Base-by-base conservation (phyloP, 2,113 vertebrate species). In the Melanocharis versteri region DNA sequence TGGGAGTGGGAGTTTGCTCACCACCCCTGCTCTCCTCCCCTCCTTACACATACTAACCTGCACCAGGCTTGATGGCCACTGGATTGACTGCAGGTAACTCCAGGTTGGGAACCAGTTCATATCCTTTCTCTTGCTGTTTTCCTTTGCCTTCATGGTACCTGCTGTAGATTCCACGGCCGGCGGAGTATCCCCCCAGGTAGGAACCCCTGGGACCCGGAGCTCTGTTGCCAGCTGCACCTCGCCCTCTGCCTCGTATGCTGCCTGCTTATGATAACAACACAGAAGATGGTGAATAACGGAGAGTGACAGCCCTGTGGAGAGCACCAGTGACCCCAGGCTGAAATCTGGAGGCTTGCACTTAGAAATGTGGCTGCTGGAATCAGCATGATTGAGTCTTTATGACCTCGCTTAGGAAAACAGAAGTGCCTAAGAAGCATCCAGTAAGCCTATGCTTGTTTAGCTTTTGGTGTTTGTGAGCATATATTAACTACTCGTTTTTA, bases 111-210 rank as follows among this genome's bases (percentile, higher is more conserved):
- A 99, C 98, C 97, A 99, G 98, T 96, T 99, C 99, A 78, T 99
- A 99, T 97, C 98, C 98, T 98, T 99, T 99, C 94, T 99, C 99
- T 87, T 98, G 97, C 96, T 98, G 98, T 95, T 99, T 99, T 98
- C 98, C 98, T 98, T 99, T 99, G 98, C 99, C 99, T 98, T 99
- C 99, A 7, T 99, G 99, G 97, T 99, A 99, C 95, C 99, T 99
- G 98, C 99, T 99, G 98, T 99, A 99, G 98, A 99, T 99, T 96
- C 99, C 99, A 95, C 99, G 99, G 97, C 99, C 99, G 0, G 99
- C 99, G 40, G 99, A 99, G 97, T 99, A 99, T 97, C 99, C 99
- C 77, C 99, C 99, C 66, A 99, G 99, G 98, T 99, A 99, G 13
- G 99, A 99, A 64, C 99, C 99, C 92, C 99, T 98, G 85, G 99